These are phyloP conservation scores for Mionectes olivaceus DNA, from an alignment of 2,797 vertebrate genomes.

Conservation along the genomic window DNA sequence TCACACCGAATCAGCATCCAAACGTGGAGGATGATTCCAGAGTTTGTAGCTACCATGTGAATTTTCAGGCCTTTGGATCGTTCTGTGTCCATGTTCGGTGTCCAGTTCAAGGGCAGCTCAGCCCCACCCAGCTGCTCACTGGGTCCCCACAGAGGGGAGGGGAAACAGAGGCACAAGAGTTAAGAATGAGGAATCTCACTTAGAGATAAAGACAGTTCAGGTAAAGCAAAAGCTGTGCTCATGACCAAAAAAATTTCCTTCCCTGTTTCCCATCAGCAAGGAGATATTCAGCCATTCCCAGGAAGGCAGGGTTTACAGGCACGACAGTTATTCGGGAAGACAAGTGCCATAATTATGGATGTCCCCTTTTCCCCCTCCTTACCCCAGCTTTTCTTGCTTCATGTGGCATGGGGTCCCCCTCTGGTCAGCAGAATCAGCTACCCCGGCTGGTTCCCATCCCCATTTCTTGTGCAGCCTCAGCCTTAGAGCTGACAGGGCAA, in stretches of 20 bases:
- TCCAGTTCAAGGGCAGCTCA: background rate
- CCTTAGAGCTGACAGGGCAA: rapidly evolving
- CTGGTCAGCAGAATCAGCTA: background rate
- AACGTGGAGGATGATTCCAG: rapidly evolving
- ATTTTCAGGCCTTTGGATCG: background rate
- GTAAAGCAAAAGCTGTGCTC: background rate
- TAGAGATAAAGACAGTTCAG: background rate
- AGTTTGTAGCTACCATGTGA: background rate
- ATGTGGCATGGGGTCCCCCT: rapidly evolving
- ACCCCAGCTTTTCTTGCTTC: background rate
- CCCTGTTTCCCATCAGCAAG: rapidly evolving
- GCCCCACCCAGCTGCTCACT: background rate
- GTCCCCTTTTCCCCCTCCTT: background rate
- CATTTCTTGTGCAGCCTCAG: too few relatives aligned
- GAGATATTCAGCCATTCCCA: background rate
- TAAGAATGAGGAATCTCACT: background rate
- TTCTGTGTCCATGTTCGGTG: background rate
- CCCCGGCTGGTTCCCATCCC: background rate
- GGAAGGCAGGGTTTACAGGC: background rate
- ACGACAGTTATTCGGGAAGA: background rate
- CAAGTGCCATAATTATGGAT: background rate
- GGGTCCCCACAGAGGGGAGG: background rate
- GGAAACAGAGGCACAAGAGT: background rate
- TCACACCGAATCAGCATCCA: background rate
- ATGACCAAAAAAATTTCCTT: background rate